These are phyloP conservation scores for Drosophila rufa DNA, from an alignment of 1,140 invertebrate species.

Conservation along the genomic window DNA sequence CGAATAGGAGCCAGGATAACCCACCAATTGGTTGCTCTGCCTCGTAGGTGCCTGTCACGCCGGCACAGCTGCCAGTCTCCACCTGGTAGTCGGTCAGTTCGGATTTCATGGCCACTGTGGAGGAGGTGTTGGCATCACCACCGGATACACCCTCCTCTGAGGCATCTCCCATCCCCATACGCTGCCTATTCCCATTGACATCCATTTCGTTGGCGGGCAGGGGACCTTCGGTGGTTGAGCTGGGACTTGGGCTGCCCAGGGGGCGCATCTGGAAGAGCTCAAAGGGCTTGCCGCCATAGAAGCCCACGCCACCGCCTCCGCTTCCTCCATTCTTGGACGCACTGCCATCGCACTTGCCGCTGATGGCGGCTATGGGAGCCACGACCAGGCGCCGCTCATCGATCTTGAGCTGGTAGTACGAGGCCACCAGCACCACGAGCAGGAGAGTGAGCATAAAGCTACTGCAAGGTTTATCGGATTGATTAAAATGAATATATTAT, in stretches of 20 bases:
- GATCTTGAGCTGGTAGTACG: slow-evolving; percentile 72
- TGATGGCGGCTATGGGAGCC: slow-evolving; percentile 72
- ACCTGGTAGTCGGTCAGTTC: slow-evolving; percentile 73
- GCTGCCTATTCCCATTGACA: slow-evolving; percentile 42
- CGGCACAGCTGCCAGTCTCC: slow-evolving; percentile 72
- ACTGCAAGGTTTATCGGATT: slow-evolving; percentile 26
- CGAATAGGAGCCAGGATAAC: not conserved
- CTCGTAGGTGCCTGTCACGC: slow-evolving; percentile 71
- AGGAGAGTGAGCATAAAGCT: slow-evolving; percentile 74
- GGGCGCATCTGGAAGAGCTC: slow-evolving; percentile 83
- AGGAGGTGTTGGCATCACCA: slow-evolving; percentile 30
- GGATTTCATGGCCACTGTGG: slow-evolving; percentile 26
- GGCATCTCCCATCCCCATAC: slow-evolving; percentile 5
- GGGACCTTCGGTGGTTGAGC: slow-evolving; percentile 42
- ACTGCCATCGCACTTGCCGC: slow-evolving; percentile 67
- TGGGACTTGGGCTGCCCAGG: slow-evolving; percentile 49
- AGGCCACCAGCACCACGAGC: slow-evolving; percentile 73
- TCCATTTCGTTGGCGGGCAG: slow-evolving; percentile 10
- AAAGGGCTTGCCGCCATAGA: slow-evolving; percentile 76
- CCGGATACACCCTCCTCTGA: slow-evolving; percentile 1
- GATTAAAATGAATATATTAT: not conserved
- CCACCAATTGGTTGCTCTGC: slow-evolving; percentile 73
- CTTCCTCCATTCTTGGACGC: slow-evolving; percentile 27
- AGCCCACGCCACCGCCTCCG: slow-evolving; percentile 15
- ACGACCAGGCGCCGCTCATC: slow-evolving; percentile 58